Evolutionary conservation across 2,888 invertebrate genomes (phyloP), one percentile per base, ranked within the genome.

Genomic region (Fragum sueziense): DNA sequence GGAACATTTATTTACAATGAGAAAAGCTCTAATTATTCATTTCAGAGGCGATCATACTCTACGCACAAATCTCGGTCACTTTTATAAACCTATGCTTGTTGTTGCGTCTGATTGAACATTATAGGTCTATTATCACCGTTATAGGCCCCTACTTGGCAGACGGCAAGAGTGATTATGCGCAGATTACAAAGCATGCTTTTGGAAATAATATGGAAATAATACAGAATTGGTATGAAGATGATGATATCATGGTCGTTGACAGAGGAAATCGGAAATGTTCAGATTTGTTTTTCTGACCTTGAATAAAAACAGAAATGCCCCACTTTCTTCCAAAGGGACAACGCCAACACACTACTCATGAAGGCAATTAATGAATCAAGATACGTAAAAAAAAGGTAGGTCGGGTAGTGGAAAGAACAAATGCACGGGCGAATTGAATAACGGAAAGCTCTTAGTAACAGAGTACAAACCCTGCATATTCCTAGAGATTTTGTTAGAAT

Each of bases 31-130:
- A 57, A 54, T 33, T 70, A 70, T 57, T 31, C 33, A 14, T 71
- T 70, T 70, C 70, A 70, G 20, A 70, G n/a, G 22, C 20, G 70
- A 31, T 57, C 34, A 2, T 70, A 34, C 31, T 70, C 57, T 6
- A 34, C 57, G 1, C 70, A 57, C 57, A 57, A 70, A 57, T 54
- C 57, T 27, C 57, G 6, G 6, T 6, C 7, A 9, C 14, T 9
- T 37, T 9, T 37, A 37, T n/a, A 37, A 9, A 14, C 6, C 6
- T 9, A 37, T 37, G 6, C 37, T 37, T 37, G 37, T 6, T 37
- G n/a, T n/a, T n/a, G n/a, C n/a, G n/a, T n/a, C n/a, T n/a, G n/a
- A n/a, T n/a, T n/a, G n/a, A n/a, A n/a, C n/a, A n/a, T n/a, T n/a
- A n/a, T n/a, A n/a, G n/a, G n/a, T n/a, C n/a, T n/a, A n/a, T n/a